Base-by-base conservation (phyloP, 1,140 invertebrate species). In the Pogonus chalceus region DNA sequence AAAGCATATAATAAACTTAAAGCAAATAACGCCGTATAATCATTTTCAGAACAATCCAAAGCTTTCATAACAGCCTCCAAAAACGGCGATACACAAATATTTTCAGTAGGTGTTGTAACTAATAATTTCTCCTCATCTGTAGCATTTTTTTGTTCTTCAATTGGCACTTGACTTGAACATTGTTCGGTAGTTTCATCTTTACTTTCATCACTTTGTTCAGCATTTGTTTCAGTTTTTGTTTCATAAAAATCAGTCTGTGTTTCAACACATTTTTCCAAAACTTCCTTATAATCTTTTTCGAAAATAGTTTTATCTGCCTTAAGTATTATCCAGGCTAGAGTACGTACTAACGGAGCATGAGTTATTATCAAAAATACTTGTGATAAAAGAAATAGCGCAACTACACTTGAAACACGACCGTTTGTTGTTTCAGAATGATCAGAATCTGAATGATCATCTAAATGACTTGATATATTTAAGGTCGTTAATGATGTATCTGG, bases 301-400 rank as follows among this genome's bases (percentile, higher is more conserved):
- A 86, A 82, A n/a, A 85, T 79, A 39, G 75, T 74, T 57, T 80
- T 72, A 60, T 88, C 81, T 1, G 83, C 87, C 65, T 89, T 84
- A 1, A 97, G 71, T 61, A 97, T 88, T 24, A 95, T 88, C 73
- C 89, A 85, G 23, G 92, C 90, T 53, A 98, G 67, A 0, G 87
- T 84, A 63, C 89, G 85, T 9, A 97, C 90, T 50, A 98, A 76
- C 1, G 92, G 90, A 7, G 81, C 79, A 66, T 96, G 89, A 1
- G 85, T 87, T 52, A 96, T 83, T 55, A 98, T 96, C 23, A 97
- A 74, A 74, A 96, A 97, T n/a, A 97, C 91, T 83, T 97, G 89
- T 2, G 93, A 96, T 35, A 97, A 71, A 35, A 98, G 72, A 75
- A 94, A 98, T 43, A 98, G 73, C 0, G 92, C 82, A 0, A 97